Conservation (phyloP, 2,888 invertebrate species). For the Cybosia mesomella region DNA sequence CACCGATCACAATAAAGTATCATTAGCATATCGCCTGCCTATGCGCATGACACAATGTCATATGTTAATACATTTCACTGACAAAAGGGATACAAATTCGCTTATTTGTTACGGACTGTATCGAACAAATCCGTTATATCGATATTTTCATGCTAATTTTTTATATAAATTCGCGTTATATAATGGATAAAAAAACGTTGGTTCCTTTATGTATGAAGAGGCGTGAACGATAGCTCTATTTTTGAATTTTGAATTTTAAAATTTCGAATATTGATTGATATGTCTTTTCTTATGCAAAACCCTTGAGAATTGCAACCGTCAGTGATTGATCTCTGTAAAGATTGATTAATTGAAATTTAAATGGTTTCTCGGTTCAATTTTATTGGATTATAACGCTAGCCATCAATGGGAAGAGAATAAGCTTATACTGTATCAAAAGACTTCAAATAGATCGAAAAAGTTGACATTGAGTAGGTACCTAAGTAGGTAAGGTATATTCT, state of each 20-base stretch:
- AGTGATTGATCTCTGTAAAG: slow-evolving; percentile 38
- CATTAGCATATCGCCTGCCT: slow-evolving; percentile 63
- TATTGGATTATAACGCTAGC: slow-evolving; percentile 39
- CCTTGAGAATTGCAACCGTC: slow-evolving; percentile 51
- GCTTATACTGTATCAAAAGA: neutral
- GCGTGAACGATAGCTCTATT: slow-evolving; percentile 63
- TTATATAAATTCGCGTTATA: slow-evolving; percentile 52
- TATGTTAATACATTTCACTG: slow-evolving; percentile 77
- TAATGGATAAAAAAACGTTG: slow-evolving; percentile 63
- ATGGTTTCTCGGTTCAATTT: slow-evolving; percentile 42
- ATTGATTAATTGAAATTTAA: slow-evolving; percentile 63
- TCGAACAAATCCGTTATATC: slow-evolving; percentile 80
- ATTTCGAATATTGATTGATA: slow-evolving; percentile 52
- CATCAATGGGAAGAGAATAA: slow-evolving; percentile 17
- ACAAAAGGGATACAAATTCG: slow-evolving; percentile 73
- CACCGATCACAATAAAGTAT: slow-evolving; percentile 65
- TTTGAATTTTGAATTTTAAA: slow-evolving; percentile 41
- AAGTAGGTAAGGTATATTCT: no score
- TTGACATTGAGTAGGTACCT: neutral
- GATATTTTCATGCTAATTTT: slow-evolving; percentile 77
- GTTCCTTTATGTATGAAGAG: slow-evolving; percentile 64
- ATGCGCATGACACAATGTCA: slow-evolving; percentile 59
- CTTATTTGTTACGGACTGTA: slow-evolving; percentile 80
- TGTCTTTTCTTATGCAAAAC: slow-evolving; percentile 48
- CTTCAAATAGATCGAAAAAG: neutral